Base-by-base conservation (phyloP, 2,888 invertebrate species). In the Galeopsomyia nigrocyanea region DNA sequence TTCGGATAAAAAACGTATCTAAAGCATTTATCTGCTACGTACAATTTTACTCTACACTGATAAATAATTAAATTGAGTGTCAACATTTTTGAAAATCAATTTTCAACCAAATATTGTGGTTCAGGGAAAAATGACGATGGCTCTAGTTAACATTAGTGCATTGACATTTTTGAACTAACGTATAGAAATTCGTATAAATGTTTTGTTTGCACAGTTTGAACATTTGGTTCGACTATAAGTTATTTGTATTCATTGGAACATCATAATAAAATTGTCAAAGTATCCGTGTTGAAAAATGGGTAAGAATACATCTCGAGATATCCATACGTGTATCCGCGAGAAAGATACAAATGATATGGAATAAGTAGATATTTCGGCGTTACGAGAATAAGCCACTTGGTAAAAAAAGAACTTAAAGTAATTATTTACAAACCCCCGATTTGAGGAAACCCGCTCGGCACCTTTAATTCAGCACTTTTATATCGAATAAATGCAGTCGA, bases 271-370 rank as follows among this genome's bases (percentile, higher is more conserved):
- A 62, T 31, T 71, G 65, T 53, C 51, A 71, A 5, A 61, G 56
- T 69, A 51, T 68, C 66, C 60, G 64, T 62, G 9, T 63, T 51
- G 49, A 66, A 66, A 71, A 68, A 56, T 74, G 65, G 58, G 68
- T 56, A 53, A 57, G 46, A 71, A 71, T 50, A 68, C 26, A 68
- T 68, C n/a, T 47, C 68, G 51, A 68, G 65, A 65, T 49, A 62
- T 68, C 62, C 49, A 62, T 66, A 70, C 56, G 31, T 26, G 26
- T 61, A 64, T 26, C 19, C 61, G 5, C 26, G 50, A 71, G 58
- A 62, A 68, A 65, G 61, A 51, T 71, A 71, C 31, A 74, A 64
- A 68, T 71, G 50, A 64, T 60, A 64, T 68, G 56, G 64, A 71
- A 68, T 60, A 64, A 46, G 58, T 62, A 53, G 22, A 64, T 68